Base-by-base conservation (phyloP, 2,888 invertebrate species). In the Polymixis flavicincta region DNA sequence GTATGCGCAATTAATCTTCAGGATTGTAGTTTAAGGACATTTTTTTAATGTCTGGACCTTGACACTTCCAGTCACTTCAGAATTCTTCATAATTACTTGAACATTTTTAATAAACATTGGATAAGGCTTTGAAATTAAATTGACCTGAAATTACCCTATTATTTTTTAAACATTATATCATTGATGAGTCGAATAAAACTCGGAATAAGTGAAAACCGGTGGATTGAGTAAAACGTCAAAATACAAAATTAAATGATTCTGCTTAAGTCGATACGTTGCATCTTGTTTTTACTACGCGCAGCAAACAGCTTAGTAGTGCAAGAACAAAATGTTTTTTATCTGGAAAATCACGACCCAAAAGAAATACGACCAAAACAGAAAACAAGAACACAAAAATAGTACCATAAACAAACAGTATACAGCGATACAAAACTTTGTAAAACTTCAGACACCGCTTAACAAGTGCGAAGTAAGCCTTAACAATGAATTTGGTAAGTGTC, bases 401-500 rank as follows among this genome's bases (percentile, higher is more conserved):
- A 37, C 67, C 19, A 61, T 60, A 67, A 78, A 81, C 57, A 67
- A 78, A 81, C 57, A 69, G 13, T 32, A 28, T 17, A 67, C 32
- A 14, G 28, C 59, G 60, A 66, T 61, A 71, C 61, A 75, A 57
- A 72, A 76, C 50, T 57, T 79, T 59, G 48, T 19, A 22, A 70
- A 78, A 67, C 48, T 74, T 73, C 19, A 13, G 19, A 57, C 54
- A 14, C 28, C 37, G 55, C 52, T 70, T 70, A 76, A 77, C 69
- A 60, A 67, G 8, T 72, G 71, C 64, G 64, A 73, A 79, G 80
- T 75, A 69, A 74, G 68, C 87, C 85, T 86, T 76, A 82, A 88
- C 90, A 89, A 89, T 90, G 88, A 90, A 91, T 90, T 89, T 78
- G 81, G 85, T 73, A 83, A 89, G 84, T 92, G 92, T 92, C 92